A percentile compares a stretch with the other conserved stretches of the same genome.
phyloP scores from a whole-genome alignment of 2,113 vertebrate genomes.

The Vicugna pacos region DNA sequence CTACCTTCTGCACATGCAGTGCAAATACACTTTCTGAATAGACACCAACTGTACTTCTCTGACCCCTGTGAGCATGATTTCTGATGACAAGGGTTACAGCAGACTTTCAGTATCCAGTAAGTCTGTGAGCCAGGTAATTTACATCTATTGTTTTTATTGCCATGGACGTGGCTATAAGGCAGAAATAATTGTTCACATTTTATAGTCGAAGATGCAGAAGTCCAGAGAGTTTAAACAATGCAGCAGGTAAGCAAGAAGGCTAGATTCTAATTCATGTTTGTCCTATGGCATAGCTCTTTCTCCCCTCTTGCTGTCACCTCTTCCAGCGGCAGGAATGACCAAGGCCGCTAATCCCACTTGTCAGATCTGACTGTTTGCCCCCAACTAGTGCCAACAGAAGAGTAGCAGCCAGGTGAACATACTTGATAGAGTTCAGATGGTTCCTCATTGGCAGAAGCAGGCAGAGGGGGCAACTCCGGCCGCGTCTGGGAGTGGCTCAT shows the following conservation, averaged over 20 bases:
- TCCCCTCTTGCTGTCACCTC: background rate
- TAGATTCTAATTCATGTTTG: background rate
- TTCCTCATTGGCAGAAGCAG: slow-evolving; percentile 59
- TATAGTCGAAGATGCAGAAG: background rate
- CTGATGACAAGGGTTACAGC: background rate
- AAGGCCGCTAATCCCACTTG: background rate
- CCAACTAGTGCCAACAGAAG: background rate
- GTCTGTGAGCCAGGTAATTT: background rate
- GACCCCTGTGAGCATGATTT: background rate
- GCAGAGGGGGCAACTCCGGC: slow-evolving; percentile 80
- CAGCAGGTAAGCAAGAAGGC: background rate
- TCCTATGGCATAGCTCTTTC: background rate
- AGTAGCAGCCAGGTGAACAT: background rate
- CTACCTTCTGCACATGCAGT: background rate
- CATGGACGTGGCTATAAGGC: background rate
- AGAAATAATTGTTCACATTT: background rate
- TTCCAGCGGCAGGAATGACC: background rate
- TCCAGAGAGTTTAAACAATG: slow-evolving; percentile 3
- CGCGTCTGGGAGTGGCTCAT: slow-evolving; percentile 82
- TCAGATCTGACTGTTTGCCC: background rate
- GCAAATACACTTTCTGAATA: background rate
- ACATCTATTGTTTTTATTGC: background rate
- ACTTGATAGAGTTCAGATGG: slow-evolving; percentile 89
- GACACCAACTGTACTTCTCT: background rate
- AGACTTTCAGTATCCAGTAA: background rate